Base-by-base conservation (phyloP, 1,140 invertebrate genomes). In the Charaxes varanes region DNA sequence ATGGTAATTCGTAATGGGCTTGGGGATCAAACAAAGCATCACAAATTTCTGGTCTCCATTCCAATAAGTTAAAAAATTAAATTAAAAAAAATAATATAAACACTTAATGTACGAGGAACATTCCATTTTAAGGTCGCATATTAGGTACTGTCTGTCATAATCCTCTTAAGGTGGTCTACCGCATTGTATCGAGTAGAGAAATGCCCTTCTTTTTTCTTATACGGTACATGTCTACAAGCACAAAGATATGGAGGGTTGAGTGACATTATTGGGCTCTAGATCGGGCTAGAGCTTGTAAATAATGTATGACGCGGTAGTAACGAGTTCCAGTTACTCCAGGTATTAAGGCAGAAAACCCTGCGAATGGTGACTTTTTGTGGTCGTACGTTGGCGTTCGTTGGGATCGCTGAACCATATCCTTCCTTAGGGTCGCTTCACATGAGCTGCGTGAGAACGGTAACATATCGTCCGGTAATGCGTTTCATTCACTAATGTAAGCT, bases 331-430 rank as follows among this genome's bases (percentile, higher is more conserved):
- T 41, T 40, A 36, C 32, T 48, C n/a, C n/a, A n/a, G 28, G 27
- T 19, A 23, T 32, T 19, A 24, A 16, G 26, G 13, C 40, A 11
- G 28, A 12, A 46, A 44, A 50, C 33, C 34, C 24, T 63, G 57
- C 49, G 63, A 56, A 62, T 31, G 19, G 31, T 23, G 8, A 55
- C 36, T 70, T 67, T 70, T 62, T 67, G 56, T 57, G 43, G 24
- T 24, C 45, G 32, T 44, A 45, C 53, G 48, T 53, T 59, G 21
- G 33, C 48, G 59, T 62, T 26, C 69, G 73, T 80, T 71, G 55
- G 34, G 59, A 40, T 56, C 72, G 62, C 62, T 76, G 57, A 73
- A 78, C 62, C 76, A 73, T 77, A 71, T 61, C 66, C 42, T 70
- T 77, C 70, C 76, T 77, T 67, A 62, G 76, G 72, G 72, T 60